phyloP scores from a whole-genome alignment of 2,797 vertebrate species.

The Sphenodon punctatus region DNA sequence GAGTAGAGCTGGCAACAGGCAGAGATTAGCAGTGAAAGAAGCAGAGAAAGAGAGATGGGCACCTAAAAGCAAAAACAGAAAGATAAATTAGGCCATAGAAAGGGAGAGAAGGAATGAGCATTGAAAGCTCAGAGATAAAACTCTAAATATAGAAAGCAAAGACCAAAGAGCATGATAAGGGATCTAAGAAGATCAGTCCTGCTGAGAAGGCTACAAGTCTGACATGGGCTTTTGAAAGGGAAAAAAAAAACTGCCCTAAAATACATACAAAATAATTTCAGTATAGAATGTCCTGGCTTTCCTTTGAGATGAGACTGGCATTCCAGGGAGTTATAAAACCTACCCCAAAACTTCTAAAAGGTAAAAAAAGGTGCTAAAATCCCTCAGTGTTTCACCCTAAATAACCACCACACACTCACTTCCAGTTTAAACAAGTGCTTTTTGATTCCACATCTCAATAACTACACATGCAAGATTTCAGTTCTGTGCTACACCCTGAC shows the following conservation, averaged over 20 bases:
- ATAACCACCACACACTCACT: background rate
- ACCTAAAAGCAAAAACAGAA: background rate
- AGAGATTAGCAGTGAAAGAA: background rate
- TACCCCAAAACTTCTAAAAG: background rate
- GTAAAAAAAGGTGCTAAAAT: background rate
- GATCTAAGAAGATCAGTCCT: background rate
- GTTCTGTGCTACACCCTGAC: background rate
- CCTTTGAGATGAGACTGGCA: background rate
- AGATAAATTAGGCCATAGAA: background rate
- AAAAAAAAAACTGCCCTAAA: background rate
- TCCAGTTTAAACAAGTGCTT: no score
- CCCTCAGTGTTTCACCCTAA: background rate
- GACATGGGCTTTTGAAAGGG: background rate
- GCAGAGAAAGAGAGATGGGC: background rate
- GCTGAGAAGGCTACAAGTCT: background rate
- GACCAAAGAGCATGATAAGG: background rate
- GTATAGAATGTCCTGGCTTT: background rate
- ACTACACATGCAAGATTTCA: no score
- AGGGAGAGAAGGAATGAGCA: background rate
- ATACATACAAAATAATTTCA: background rate
- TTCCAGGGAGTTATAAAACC: background rate
- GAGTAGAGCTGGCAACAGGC: background rate
- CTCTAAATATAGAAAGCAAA: background rate
- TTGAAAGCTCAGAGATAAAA: background rate
- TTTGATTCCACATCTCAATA: no score